Conservation (phyloP, 2,113 vertebrate species). For the Cheilinus undulatus region DNA sequence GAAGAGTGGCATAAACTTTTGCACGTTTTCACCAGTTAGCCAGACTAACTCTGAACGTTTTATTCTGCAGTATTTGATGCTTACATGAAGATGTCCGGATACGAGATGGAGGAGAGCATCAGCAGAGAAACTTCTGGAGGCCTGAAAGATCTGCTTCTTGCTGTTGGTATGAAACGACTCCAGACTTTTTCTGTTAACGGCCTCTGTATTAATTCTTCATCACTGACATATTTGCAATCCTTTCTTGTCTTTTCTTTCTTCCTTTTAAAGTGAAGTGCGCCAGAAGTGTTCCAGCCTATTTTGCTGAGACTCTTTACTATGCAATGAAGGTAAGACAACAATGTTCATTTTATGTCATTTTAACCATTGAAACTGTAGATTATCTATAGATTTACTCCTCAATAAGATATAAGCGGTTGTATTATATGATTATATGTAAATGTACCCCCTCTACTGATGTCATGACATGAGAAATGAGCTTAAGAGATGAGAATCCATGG, state of each 20-base stretch:
- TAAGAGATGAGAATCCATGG: too few relatives aligned
- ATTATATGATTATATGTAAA: too few relatives aligned
- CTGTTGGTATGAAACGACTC: constrained; percentile 87
- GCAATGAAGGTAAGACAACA: constrained; percentile 89
- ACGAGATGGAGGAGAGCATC: constrained; percentile 95
- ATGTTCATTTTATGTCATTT: too few relatives aligned
- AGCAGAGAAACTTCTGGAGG: constrained; percentile 93
- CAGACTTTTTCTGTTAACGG: not conserved
- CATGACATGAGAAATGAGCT: too few relatives aligned
- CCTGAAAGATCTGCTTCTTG: constrained; percentile 89
- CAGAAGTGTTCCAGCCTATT: constrained; percentile 90
- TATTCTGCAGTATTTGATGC: constrained; percentile 90
- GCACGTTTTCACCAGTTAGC: not conserved
- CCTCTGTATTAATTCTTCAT: not conserved
- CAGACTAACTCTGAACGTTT: not conserved
- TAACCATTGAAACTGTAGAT: too few relatives aligned
- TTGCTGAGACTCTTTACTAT: constrained; percentile 91
- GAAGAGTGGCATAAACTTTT: not conserved
- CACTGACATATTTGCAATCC: not conserved
- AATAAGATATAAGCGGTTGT: too few relatives aligned
- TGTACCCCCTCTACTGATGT: too few relatives aligned
- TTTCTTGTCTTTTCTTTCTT: not conserved
- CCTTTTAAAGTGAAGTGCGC: constrained; percentile 89
- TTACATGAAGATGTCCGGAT: constrained; percentile 95
- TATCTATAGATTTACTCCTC: too few relatives aligned